Percentiles rank a stretch among this genome's conserved stretches.
phyloP scores from a whole-genome alignment of 2,113 vertebrate species.

The Thamnaconus septentrionalis region DNA sequence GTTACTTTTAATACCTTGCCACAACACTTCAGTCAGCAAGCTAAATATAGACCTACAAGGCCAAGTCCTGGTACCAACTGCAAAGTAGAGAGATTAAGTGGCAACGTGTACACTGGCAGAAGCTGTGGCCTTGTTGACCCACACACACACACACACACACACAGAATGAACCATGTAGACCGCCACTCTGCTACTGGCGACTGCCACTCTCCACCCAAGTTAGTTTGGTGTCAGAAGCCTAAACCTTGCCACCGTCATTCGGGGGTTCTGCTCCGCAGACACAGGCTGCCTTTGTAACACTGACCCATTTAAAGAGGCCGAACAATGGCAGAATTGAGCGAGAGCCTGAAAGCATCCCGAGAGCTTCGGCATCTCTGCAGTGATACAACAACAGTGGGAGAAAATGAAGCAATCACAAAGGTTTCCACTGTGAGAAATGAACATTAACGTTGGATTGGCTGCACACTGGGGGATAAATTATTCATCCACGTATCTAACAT shows the following conservation, averaged over 20 bases:
- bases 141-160: too few relatives aligned
- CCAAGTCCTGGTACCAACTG: too few relatives aligned
- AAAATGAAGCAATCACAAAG: conserved; percentile 7
- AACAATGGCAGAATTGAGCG: conserved; percentile 48
- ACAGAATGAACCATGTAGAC: too few relatives aligned
- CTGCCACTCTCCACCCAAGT: conserved; percentile 15
- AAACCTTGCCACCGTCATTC: conserved; percentile 10
- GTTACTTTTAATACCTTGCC: not conserved
- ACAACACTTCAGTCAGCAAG: conserved; percentile 5
- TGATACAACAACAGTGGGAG: not conserved
- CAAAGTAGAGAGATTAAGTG: too few relatives aligned
- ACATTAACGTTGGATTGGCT: conserved; percentile 2
- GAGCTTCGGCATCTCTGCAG: conserved; percentile 10
- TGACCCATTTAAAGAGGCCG: conserved; percentile 55
- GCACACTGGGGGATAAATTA: too few relatives aligned
- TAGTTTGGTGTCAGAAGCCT: conserved; percentile 18
- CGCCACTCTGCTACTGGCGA: conserved; percentile 1
- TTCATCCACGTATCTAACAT: not conserved
- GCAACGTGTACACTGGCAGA: too few relatives aligned
- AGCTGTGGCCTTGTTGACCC: conserved; percentile 1
- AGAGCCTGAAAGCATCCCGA: conserved; percentile 23
- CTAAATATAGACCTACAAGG: not conserved
- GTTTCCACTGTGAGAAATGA: not conserved
- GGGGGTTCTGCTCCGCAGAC: conserved; percentile 19
- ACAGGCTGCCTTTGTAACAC: conserved; percentile 54